Percentiles rank a stretch among this genome's conserved stretches.
phyloP scores from a whole-genome alignment of 2,113 vertebrate species.

The Oncorhynchus masou region DNA sequence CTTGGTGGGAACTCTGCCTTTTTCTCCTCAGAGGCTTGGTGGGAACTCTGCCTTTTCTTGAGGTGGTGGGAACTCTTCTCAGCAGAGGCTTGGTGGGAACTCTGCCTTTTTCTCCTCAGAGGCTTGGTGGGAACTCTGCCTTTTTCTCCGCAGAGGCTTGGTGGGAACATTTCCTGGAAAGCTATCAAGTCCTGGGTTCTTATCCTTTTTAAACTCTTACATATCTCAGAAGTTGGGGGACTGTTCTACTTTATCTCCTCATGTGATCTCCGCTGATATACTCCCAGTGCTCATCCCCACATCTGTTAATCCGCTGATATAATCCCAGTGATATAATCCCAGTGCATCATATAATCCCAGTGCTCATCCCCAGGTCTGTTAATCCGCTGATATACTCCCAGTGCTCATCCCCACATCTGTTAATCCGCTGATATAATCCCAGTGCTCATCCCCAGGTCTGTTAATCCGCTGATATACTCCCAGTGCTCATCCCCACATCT shows the following conservation, averaged over 20 bases:
- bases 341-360: too few relatives aligned
- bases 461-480: slow-evolving; percentile 60
- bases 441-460: slow-evolving; percentile 61
- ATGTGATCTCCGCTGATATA: slow-evolving; percentile 65
- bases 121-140: slow-evolving; percentile 49
- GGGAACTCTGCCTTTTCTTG: slow-evolving; percentile 25
- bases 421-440: slow-evolving; percentile 58
- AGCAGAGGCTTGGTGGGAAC: slow-evolving; percentile 47
- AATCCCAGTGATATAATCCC: too few relatives aligned
- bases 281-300: background rate
- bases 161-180: slow-evolving; percentile 56
- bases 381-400: background rate
- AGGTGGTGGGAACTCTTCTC: too few relatives aligned
- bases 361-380: too few relatives aligned
- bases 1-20: slow-evolving; percentile 52
- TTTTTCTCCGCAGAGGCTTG: slow-evolving; percentile 47
- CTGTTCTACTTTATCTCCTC: slow-evolving; percentile 69
- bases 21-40: background rate
- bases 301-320: too few relatives aligned
- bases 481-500: slow-evolving; percentile 60
- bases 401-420: slow-evolving; percentile 62
- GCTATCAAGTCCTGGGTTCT: slow-evolving; percentile 60
- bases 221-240: slow-evolving; percentile 57
- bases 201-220: slow-evolving; percentile 64
- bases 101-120: slow-evolving; percentile 47